Evolutionary conservation across 2,888 invertebrate genomes (phyloP), one percentile per base, ranked within the genome.

Genomic region (Drosophila hamatofila): DNA sequence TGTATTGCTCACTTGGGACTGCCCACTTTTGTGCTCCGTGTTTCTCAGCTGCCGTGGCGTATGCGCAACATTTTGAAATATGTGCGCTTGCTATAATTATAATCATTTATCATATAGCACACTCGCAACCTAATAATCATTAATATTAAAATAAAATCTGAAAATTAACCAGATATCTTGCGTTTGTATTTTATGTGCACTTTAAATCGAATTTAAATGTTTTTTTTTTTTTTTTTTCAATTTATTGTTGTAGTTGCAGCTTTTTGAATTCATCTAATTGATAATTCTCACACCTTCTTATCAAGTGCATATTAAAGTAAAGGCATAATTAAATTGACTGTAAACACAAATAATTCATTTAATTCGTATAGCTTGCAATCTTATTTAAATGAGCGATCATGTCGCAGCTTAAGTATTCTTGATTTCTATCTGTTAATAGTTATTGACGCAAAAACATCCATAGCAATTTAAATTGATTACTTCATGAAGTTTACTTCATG

Each of bases 1-100:
- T 59, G 66, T 74, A 30, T 54, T 56, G 14, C 74, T 80, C 91
- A 80, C 84, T 74, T 72, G 91, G 90, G 87, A 91, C 90, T 62
- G 91, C 90, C 90, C 90, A 89, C 88, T 91, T 90, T 83, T 18
- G 54, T 62, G 59, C 62, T 63, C 49, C 39, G 74, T 61, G 69
- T 61, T 42, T 44, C 54, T 44, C 35, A 81, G 81, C 71, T 59
- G 59, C 61, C 72, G 68, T 44, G 70, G 69, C 88, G 84, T 85
- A 88, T 88, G 84, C 88, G 79, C 82, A 86, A 88, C 56, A 42
- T 80, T 78, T 73, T 58, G 37, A 72, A 52, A 57, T 78, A 56
- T 67, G 59, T 25, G 21, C 68, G 49, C 66, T 70, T 33, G 65
- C 73, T 62, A 75, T 71, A 76, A 75, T 83, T 78, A 73, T 60